Evolutionary conservation across 1,140 invertebrate genomes (phyloP).

Genomic region (Mamestra configurata): DNA sequence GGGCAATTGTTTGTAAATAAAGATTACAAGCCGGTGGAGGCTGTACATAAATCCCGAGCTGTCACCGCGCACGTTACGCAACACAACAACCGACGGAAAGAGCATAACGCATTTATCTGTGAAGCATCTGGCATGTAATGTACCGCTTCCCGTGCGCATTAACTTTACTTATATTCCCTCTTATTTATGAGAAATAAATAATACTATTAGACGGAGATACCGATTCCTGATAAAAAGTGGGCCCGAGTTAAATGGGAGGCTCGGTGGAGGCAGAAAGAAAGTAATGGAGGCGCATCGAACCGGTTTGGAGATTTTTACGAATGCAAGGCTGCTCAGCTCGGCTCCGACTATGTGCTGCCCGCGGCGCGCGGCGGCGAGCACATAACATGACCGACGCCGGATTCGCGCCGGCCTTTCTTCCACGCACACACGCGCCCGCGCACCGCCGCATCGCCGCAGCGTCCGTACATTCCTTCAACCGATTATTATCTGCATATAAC

Average conservation of each 20-base stretch:
- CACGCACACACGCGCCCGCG: constrained; percentile 63
- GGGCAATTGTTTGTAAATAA: constrained; percentile 64
- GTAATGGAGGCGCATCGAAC: constrained; percentile 87
- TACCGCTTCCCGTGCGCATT: constrained; percentile 81
- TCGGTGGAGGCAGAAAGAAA: constrained; percentile 86
- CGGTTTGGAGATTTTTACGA: constrained; percentile 88
- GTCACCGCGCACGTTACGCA: constrained; percentile 66
- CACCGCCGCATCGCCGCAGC: constrained; percentile 41
- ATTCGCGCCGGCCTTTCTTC: constrained; percentile 84
- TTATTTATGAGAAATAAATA: constrained; percentile 88
- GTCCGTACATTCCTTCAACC: constrained; percentile 68
- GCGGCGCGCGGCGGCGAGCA: constrained; percentile 71
- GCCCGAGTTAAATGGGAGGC: constrained; percentile 87
- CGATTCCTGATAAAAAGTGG: constrained; percentile 88
- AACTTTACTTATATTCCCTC: constrained; percentile 84
- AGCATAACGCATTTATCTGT: constrained; percentile 76
- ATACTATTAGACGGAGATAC: constrained; percentile 88
- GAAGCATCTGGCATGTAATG: constrained; percentile 79
- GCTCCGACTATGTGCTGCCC: constrained; percentile 79
- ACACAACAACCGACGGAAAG: constrained; percentile 64
- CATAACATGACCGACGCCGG: constrained; percentile 81
- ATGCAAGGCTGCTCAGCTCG: constrained; percentile 83
- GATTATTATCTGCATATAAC: constrained; percentile 81
- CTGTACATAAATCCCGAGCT: constrained; percentile 62
- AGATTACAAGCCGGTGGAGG: constrained; percentile 57